Base-by-base conservation (phyloP, 2,888 invertebrate genomes). In the Monochamus alternatus region DNA sequence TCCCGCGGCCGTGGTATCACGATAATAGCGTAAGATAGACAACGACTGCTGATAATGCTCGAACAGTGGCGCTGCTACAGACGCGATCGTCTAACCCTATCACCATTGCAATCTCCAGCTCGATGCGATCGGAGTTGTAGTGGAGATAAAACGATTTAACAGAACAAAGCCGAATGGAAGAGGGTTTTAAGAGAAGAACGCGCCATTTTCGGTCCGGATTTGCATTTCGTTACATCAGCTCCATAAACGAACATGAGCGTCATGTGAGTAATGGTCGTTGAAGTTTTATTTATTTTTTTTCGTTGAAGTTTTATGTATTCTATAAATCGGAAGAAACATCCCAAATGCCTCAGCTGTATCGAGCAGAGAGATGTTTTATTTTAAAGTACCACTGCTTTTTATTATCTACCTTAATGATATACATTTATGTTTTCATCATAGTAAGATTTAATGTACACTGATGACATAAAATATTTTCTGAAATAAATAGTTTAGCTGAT, bases 151-250 rank as follows among this genome's bases (percentile, higher is more conserved):
- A 68, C 59, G 59, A 30, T 68, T 68, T 59, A 43, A 68, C 32
- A 43, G 58, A 58, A 68, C 58, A 68, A 68, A 68, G 68, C 55
- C 68, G 43, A 58, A 59, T 14, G 14, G 68, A 68, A 68, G 38
- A 59, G 14, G 58, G 43, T 9, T 58, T 58, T 43, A 68, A 32
- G 58, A 58, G 58, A 43, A 68, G 43, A 22, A 59, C 14, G 14
- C 55, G 8, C 43, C 65, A n/a, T 10, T 58, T 55, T 58, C 58
- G 58, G 68, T 9, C 22, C 58, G 43, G 68, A 68, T 68, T 68
- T 68, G 58, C 68, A 68, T 68, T 68, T 59, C 43, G 68, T 68
- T 68, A 58, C 38, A 68, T 68, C 68, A 68, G 68, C 68, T 22
- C 58, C 32, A 68, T 52, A 52, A 68, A 43, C 38, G 68, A 58